Base-by-base conservation (phyloP, 2,113 vertebrate species). In the Solea senegalensis region DNA sequence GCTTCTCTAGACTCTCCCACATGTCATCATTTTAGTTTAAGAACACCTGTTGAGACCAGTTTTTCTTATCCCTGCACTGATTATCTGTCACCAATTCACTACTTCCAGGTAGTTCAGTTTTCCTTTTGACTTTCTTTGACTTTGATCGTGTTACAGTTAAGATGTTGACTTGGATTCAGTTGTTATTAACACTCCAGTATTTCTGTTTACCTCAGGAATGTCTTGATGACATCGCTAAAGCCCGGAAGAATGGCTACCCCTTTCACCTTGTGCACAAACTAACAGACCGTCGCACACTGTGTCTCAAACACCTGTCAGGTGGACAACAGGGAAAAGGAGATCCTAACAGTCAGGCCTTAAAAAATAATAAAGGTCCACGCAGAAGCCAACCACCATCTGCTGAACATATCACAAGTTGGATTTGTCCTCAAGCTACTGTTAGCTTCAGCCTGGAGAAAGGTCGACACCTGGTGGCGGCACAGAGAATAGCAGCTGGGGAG, bases 211-310 rank as follows among this genome's bases (percentile, higher is more conserved):
- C 70, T 34, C 78, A 99, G 97, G 91, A 91, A 48, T 96, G 95
- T 80, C 90, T 99, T 68, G 74, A 93, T 76, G 97, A 99, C 75
- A 95, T 97, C 28, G 62, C 69, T 27, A 90, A 85, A 72, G 97
- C 97, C 27, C 65, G 95, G 67, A 86, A 58, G 11, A 91, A 93
- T 4, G 91, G 92, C 41, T 97, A 96, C 82, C 97, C 98, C 7
- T 87, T 92, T 70, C 93, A 87, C 60, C 89, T 98, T 68, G 85
- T 80, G 14, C 92, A 92, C 78, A 99, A 99, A 90, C 55, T 98
- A 34, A 81, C 95, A 74, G 80, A 93, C 16, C 92, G 97, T 11
- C 93, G 90, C 21, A 66, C 80, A 0, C 93, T 94, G 46, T 98
- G 97, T 69, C 84, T 96, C 69, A 87, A 91, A 40, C 78, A 81